Conservation (phyloP, 1,140 invertebrate genomes). For the Plodia interpunctella region DNA sequence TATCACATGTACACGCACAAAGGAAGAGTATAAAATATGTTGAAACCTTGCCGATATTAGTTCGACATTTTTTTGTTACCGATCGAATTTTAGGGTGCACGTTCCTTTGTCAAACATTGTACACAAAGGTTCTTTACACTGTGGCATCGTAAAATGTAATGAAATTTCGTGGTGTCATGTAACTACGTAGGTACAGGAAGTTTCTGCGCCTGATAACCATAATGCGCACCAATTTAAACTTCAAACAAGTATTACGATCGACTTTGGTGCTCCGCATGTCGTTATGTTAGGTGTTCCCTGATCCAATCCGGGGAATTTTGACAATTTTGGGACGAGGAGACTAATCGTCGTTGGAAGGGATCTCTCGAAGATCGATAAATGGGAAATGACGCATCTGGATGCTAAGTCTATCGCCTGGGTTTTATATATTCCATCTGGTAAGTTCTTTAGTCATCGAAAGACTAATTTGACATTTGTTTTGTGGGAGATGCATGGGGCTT, state of each 20-base stretch:
- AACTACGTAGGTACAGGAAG: constrained; percentile 9
- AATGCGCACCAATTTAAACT: constrained; percentile 16
- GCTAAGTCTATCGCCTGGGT: constrained; percentile 16
- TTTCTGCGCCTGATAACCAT: constrained; percentile 12
- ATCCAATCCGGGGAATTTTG: background rate
- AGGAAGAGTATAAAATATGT: background rate
- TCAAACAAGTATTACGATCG: constrained; percentile 14
- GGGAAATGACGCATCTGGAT: constrained; percentile 5
- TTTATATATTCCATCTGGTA: constrained; percentile 30
- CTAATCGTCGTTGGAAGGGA: constrained; percentile 13
- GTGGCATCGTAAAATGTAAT: constrained; percentile 8
- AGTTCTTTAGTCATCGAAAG: constrained; percentile 35
- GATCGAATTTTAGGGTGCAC: background rate
- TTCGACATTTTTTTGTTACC: background rate
- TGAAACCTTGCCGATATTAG: background rate
- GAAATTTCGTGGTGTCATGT: constrained; percentile 10
- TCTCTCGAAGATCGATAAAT: constrained; percentile 20
- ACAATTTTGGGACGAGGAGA: background rate
- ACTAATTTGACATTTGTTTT: constrained; percentile 30
- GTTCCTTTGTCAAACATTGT: constrained; percentile 4
- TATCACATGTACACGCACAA: background rate
- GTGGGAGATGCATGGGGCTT: constrained; percentile 38
- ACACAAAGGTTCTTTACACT: background rate
- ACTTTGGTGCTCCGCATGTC: background rate
- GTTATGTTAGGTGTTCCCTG: constrained; percentile 14